Conservation (phyloP, 2,888 invertebrate genomes). For the Hemicrepidius hirtus region DNA sequence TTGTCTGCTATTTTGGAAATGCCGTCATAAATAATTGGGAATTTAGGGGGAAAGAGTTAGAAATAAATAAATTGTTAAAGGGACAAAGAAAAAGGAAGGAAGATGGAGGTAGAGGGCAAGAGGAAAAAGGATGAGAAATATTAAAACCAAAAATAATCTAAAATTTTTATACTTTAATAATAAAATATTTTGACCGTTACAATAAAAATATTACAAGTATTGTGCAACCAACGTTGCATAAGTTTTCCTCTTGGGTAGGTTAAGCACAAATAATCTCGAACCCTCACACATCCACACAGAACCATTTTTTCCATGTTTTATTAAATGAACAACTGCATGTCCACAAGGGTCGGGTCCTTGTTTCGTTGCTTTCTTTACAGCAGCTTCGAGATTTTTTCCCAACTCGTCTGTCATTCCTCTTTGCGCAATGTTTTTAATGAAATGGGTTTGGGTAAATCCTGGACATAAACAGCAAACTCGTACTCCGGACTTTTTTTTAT, state of each 20-base stretch:
- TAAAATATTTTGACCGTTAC: conserved; percentile 37
- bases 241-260: conserved; percentile 60
- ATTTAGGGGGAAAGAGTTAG: too few relatives aligned
- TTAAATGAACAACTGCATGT: conserved; percentile 64
- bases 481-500: conserved; percentile 66
- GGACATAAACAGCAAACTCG: conserved; percentile 69
- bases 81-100: too few relatives aligned
- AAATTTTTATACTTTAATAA: background rate
- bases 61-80: too few relatives aligned
- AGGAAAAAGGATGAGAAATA: too few relatives aligned
- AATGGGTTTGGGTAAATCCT: conserved; percentile 67
- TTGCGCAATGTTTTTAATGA: conserved; percentile 61
- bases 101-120: too few relatives aligned
- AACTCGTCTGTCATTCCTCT: conserved; percentile 60
- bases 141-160: too few relatives aligned
- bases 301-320: conserved; percentile 64
- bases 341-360: conserved; percentile 66
- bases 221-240: conserved; percentile 58
- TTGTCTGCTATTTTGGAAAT: too few relatives aligned
- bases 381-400: conserved; percentile 57
- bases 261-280: conserved; percentile 61
- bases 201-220: conserved; percentile 55
- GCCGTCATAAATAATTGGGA: too few relatives aligned
- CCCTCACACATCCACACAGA: conserved; percentile 69
- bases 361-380: conserved; percentile 56